These are phyloP conservation scores for Rhegmatorhina hoffmannsi DNA, from an alignment of 2,113 vertebrate species.

Conservation along the genomic window DNA sequence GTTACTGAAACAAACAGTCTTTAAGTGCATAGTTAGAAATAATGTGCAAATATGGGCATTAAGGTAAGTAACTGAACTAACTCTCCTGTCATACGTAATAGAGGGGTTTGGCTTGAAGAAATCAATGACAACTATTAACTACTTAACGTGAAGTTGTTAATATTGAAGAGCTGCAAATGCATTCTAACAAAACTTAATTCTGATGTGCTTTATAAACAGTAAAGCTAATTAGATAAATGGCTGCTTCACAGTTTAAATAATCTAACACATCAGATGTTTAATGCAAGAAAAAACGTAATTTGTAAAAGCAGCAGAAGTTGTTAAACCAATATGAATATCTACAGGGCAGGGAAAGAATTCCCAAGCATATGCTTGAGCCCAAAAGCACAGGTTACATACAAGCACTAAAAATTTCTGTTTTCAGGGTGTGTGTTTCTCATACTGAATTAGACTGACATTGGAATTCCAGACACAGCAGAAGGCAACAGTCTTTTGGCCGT, in stretches of 20 bases:
- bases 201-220: conserved; percentile 46
- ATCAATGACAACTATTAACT: conserved; percentile 32
- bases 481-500: conserved; percentile 49
- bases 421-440: conserved; percentile 26
- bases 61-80: conserved; percentile 51
- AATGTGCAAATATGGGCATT: conserved; percentile 71
- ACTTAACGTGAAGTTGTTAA: conserved; percentile 17
- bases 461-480: conserved; percentile 58
- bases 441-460: conserved; percentile 65
- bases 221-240: conserved; percentile 54
- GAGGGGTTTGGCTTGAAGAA: conserved; percentile 55
- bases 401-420: conserved; percentile 5
- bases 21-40: conserved; percentile 78
- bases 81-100: neutral
- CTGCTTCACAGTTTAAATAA: conserved; percentile 34
- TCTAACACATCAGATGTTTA: conserved; percentile 62
- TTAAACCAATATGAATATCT: neutral
- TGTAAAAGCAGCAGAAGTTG: conserved; percentile 25
- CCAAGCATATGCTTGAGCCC: conserved; percentile 35
- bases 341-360: conserved; percentile 43
- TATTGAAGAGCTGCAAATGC: conserved; percentile 35
- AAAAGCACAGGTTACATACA: conserved; percentile 49
- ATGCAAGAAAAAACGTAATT: conserved; percentile 61
- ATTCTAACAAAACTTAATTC: conserved; percentile 15
- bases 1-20: conserved; percentile 48